phyloP scores from a whole-genome alignment of 1,140 invertebrate species.

The Lutraria rhynchaena region DNA sequence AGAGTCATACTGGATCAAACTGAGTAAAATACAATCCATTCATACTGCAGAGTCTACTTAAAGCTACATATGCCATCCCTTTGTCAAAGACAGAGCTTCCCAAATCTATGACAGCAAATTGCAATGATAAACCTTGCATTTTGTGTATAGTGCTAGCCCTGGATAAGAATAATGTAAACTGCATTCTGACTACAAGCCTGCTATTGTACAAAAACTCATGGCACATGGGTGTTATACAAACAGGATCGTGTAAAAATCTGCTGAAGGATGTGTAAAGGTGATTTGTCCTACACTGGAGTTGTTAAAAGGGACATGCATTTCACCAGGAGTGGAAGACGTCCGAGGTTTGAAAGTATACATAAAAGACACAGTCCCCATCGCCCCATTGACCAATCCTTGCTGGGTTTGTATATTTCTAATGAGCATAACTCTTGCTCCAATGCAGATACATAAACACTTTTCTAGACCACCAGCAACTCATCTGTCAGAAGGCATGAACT shows the following conservation, averaged over 20 bases:
- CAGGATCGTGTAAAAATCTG: conserved; percentile 6
- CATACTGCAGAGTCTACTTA: conserved; percentile 51
- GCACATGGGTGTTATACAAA: conserved; percentile 47
- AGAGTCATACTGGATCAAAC: too few relatives aligned
- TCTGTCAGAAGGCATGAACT: conserved; percentile 38
- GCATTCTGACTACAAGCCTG: conserved; percentile 43
- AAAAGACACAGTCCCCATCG: conserved; percentile 53
- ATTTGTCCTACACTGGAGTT: conserved; percentile 55
- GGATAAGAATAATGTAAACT: conserved; percentile 61
- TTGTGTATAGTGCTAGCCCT: conserved; percentile 63
- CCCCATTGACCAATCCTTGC: conserved; percentile 61
- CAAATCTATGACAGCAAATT: conserved; percentile 49
- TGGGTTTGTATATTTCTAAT: conserved; percentile 57
- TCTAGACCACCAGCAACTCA: conserved; percentile 51
- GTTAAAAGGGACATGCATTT: conserved; percentile 59
- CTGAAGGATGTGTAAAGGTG: too few relatives aligned
- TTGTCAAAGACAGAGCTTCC: conserved; percentile 56
- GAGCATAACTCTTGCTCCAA: conserved; percentile 56
- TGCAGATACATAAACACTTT: conserved; percentile 8
- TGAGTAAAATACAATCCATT: conserved; percentile 52
- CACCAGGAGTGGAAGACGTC: background rate
- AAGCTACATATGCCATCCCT: conserved; percentile 63
- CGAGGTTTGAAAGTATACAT: background rate
- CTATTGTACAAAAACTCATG: conserved; percentile 38
- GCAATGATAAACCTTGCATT: conserved; percentile 61